Evolutionary conservation across 2,797 vertebrate species (phyloP).

Genomic region (Mus minutoides): DNA sequence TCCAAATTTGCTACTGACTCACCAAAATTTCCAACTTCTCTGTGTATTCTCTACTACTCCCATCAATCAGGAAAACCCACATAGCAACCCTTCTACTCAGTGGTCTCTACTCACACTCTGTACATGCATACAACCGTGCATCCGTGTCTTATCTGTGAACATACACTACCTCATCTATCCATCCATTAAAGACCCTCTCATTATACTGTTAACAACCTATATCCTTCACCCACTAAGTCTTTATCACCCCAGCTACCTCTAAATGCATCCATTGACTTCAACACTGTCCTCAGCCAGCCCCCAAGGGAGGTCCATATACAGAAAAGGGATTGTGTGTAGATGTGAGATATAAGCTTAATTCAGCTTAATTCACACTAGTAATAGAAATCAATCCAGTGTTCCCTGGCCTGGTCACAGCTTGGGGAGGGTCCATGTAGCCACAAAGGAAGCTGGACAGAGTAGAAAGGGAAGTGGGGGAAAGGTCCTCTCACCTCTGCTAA

Average conservation of each 20-base stretch:
- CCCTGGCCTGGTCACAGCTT: background rate
- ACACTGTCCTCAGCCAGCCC: background rate
- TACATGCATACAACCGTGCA: background rate
- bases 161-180: background rate
- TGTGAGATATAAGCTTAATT: background rate
- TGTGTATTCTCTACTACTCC: background rate
- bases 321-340: background rate
- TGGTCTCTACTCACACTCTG: background rate
- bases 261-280: slow-evolving; percentile 9
- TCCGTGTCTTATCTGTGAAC: background rate
- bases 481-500: slow-evolving; percentile 62
- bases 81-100: background rate
- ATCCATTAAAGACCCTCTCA: background rate
- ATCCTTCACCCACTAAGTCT: background rate
- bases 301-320: background rate
- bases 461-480: slow-evolving; percentile 64
- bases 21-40: background rate
- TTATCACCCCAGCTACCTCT: background rate
- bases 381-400: background rate
- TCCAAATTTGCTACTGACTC: background rate
- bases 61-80: background rate
- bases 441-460: slow-evolving; percentile 53
- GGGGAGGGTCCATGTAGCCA: slow-evolving; percentile 38
- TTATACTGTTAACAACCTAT: background rate
- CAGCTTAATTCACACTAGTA: background rate